A percentile compares a stretch with the other conserved stretches of the same genome.
Evolutionary conservation across 2,797 vertebrate genomes (phyloP).

Genomic region (Manis crassicaudata): DNA sequence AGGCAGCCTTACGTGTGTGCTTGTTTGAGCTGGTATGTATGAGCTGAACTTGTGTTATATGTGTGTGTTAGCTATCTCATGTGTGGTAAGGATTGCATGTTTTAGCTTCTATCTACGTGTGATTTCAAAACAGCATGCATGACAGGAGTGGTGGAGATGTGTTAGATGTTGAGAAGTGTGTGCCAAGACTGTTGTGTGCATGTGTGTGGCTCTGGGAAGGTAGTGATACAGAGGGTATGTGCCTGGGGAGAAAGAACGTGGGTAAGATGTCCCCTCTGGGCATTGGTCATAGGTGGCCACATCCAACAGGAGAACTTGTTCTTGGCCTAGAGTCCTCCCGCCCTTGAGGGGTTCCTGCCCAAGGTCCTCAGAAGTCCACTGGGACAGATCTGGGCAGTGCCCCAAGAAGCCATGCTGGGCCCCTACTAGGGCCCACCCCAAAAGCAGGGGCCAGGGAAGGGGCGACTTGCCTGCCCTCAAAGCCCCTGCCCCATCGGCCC

Average conservation of each 20-base stretch:
- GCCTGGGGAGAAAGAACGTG: not conserved
- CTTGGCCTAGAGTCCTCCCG: slow-evolving; percentile 67
- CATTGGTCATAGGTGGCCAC: not conserved
- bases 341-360: slow-evolving; percentile 71
- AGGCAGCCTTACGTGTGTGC: not conserved
- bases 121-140: slow-evolving; percentile 13
- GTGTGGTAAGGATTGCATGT: not conserved
- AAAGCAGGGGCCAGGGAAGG: slow-evolving; percentile 62
- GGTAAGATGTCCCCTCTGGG: not conserved
- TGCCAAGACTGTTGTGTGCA: not conserved
- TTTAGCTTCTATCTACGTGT: not conserved
- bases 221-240: not conserved
- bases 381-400: slow-evolving; percentile 56
- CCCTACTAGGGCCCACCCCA: slow-evolving; percentile 59
- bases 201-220: not conserved
- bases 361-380: slow-evolving; percentile 59
- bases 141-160: not conserved
- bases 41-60: not conserved
- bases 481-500: slow-evolving; percentile 39
- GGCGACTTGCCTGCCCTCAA: slow-evolving; percentile 69
- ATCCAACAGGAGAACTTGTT: slow-evolving; percentile 69
- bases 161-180: not conserved
- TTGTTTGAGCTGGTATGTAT: not conserved
- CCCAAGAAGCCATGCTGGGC: slow-evolving; percentile 76
- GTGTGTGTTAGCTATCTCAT: not conserved